phyloP scores from a whole-genome alignment of 2,797 vertebrate species.

The Phataginus tetradactyla region DNA sequence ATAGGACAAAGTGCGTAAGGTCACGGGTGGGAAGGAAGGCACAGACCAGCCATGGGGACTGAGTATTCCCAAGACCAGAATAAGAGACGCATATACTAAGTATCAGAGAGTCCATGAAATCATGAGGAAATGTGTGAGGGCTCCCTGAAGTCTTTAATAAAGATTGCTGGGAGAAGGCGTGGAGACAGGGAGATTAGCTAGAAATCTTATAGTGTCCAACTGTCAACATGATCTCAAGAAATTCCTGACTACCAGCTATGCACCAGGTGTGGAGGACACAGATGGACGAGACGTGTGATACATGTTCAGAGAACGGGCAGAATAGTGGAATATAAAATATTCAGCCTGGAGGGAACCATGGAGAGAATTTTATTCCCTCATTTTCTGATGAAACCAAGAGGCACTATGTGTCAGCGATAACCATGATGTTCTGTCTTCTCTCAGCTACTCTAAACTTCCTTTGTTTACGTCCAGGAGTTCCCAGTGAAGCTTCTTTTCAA shows the following conservation, averaged over 20 bases:
- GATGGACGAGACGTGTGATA: neutral
- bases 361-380: neutral
- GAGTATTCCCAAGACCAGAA: neutral
- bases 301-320: neutral
- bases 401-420: neutral
- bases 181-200: neutral
- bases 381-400: neutral
- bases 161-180: neutral
- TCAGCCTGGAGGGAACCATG: neutral
- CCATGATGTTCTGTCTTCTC: neutral
- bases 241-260: neutral
- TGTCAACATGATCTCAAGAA: neutral
- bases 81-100: neutral
- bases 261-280: fast-evolving
- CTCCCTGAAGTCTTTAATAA: no score
- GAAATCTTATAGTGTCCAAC: neutral
- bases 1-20: neutral
- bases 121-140: neutral
- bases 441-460: no score
- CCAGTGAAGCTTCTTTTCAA: neutral
- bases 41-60: neutral
- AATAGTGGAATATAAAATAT: neutral
- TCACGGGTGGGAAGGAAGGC: neutral
- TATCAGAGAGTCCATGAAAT: neutral
- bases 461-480: neutral